A percentile compares a stretch with the other conserved stretches of the same genome.
These are phyloP conservation scores for Lepidotrigona ventralis DNA, from an alignment of 1,140 invertebrate genomes.

Conservation along the genomic window DNA sequence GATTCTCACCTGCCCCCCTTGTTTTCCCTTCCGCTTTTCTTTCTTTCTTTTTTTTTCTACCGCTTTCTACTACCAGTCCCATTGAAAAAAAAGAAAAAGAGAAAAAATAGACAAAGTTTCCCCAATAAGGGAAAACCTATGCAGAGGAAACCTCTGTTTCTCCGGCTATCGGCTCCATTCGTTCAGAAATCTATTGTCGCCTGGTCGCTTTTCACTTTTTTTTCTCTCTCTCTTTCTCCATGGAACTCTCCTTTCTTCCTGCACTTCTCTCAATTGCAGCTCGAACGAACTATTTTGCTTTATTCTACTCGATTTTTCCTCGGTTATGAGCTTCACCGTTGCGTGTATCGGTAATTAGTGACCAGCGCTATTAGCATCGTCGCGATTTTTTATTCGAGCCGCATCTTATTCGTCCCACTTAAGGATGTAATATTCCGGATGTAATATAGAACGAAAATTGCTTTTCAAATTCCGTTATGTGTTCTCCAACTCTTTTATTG, in stretches of 20 bases:
- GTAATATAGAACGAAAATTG: conserved; percentile 4
- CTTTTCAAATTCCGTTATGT: conserved; percentile 16
- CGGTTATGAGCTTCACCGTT: too few species aligned
- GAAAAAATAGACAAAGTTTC: neutral
- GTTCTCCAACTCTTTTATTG: conserved; percentile 24
- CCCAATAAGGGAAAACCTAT: neutral
- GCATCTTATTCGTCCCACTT: neutral
- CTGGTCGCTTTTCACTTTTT: neutral
- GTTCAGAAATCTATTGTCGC: neutral
- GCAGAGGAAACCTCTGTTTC: neutral
- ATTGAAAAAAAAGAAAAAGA: neutral
- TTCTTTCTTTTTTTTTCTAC: neutral
- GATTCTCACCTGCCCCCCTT: conserved; percentile 2
- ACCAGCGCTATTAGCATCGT: neutral
- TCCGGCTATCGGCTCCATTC: neutral
- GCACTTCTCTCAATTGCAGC: neutral
- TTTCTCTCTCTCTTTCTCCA: too few species aligned
- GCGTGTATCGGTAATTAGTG: neutral
- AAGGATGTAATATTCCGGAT: neutral
- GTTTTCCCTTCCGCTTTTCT: neutral
- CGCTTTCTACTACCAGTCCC: too few species aligned
- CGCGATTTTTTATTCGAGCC: neutral
- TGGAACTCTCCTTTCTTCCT: neutral
- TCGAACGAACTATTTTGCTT: neutral
- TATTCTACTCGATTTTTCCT: neutral